phyloP scores from a whole-genome alignment of 2,888 invertebrate species.

The Ophioninae sp. region DNA sequence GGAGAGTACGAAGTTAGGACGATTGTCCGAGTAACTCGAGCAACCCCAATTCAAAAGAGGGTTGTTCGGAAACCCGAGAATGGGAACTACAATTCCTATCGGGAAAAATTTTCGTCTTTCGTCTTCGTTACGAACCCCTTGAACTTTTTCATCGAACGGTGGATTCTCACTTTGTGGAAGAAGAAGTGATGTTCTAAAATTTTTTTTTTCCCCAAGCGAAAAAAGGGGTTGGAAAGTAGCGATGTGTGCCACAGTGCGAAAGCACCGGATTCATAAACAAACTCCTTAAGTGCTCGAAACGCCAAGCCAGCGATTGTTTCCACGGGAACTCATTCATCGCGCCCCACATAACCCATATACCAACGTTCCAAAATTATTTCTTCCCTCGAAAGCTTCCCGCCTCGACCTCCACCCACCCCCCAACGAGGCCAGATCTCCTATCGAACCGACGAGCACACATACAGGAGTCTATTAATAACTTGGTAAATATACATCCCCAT shows the following conservation, averaged over 20 bases:
- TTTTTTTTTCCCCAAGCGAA: background rate
- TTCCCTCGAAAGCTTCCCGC: background rate
- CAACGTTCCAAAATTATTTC: constrained; percentile 5
- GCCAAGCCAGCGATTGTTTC: background rate
- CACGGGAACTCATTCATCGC: background rate
- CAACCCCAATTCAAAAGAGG: too few relatives aligned
- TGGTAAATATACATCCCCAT: constrained; percentile 6
- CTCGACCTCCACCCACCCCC: background rate
- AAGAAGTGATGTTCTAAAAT: background rate
- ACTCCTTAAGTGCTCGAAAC: background rate
- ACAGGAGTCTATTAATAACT: background rate
- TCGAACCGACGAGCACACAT: background rate
- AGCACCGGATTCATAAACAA: background rate
- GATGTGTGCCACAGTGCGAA: background rate
- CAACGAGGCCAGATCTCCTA: background rate
- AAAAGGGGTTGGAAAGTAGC: background rate
- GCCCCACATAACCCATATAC: background rate
- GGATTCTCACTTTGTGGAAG: background rate
- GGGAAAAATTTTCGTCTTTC: background rate
- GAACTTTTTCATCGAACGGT: background rate
- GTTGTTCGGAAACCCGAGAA: too few relatives aligned
- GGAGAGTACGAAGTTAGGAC: too few relatives aligned
- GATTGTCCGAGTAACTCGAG: too few relatives aligned
- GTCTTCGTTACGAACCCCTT: background rate
- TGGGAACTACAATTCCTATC: background rate